Evolutionary conservation across 2,113 vertebrate genomes (phyloP), one percentile per base, ranked within the genome.

Genomic region (Pelodiscus sinensis): DNA sequence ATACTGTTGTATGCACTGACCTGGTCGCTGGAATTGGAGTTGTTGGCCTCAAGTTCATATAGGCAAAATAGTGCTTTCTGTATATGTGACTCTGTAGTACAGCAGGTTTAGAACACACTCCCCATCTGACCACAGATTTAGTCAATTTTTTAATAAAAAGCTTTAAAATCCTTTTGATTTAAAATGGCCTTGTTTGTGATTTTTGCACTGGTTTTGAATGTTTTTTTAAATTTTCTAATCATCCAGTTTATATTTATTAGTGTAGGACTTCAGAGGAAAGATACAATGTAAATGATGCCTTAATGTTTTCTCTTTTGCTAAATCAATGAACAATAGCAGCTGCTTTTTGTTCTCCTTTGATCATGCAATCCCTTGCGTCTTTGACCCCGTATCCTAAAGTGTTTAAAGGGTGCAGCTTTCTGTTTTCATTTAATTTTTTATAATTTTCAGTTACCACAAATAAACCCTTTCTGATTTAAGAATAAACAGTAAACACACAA

Each of bases 181-280:
- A 77, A 89, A 60, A 52, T 86, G 89, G 71, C 71, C 57, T 92
- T 84, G 85, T 95, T 96, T 95, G 95, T 91, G 94, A 89, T 95
- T 96, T 58, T 96, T 91, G 21, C 86, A 89, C 82, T 94, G 94
- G 89, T 93, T 92, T 95, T 94, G 85, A 90, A 78, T 5, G 5
- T n/a, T 75, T 85, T 85, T 50, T n/a, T 92, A 82, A 94, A 78
- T 93, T 82, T 90, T 96, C 87, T 56, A 91, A 82, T 80, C 94
- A 73, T 94, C 92, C 91, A 86, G 89, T 79, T 92, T 79, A 84
- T 94, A n/a, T 96, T 95, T 96, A 87, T 93, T 95, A 51, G 93
- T 44, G 12, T 81, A 35, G 91, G 85, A 81, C 13, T 65, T 56
- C 38, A 58, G 52, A 15, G 86, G 58, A 50, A 50, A 77, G 73